A percentile compares a stretch with the other conserved stretches of the same genome.
phyloP scores from a whole-genome alignment of 2,797 vertebrate genomes.

The Leucoraja ocellata region DNA sequence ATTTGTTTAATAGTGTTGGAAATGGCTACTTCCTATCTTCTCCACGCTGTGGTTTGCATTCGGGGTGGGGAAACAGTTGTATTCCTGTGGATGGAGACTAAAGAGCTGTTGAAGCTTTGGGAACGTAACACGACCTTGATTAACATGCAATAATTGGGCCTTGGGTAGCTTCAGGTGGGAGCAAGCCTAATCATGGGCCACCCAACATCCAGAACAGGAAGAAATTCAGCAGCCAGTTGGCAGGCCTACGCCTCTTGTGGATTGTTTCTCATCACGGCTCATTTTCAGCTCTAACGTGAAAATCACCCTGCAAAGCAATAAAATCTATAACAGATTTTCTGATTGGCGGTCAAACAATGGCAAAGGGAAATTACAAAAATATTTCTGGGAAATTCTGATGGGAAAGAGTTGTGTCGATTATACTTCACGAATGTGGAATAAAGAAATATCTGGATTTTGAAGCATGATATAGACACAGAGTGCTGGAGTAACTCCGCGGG shows the following conservation, averaged over 20 bases:
- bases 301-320: neutral
- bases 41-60: neutral
- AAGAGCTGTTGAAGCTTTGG: neutral
- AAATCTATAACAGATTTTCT: neutral
- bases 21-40: neutral
- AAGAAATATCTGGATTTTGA: neutral
- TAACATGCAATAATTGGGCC: neutral
- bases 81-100: neutral
- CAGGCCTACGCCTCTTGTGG: neutral
- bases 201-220: neutral
- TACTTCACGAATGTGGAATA: neutral
- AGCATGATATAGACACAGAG: too few species aligned
- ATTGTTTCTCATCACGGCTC: neutral
- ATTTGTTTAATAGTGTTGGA: neutral
- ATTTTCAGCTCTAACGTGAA: neutral
- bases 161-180: too few species aligned
- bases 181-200: neutral
- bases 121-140: neutral
- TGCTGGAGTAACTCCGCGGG: too few species aligned
- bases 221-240: neutral
- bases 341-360: neutral
- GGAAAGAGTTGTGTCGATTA: neutral
- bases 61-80: neutral
- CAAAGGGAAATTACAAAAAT: neutral
- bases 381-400: neutral